Evolutionary conservation across 2,888 invertebrate species (phyloP).

Genomic region (Amitus sp.): DNA sequence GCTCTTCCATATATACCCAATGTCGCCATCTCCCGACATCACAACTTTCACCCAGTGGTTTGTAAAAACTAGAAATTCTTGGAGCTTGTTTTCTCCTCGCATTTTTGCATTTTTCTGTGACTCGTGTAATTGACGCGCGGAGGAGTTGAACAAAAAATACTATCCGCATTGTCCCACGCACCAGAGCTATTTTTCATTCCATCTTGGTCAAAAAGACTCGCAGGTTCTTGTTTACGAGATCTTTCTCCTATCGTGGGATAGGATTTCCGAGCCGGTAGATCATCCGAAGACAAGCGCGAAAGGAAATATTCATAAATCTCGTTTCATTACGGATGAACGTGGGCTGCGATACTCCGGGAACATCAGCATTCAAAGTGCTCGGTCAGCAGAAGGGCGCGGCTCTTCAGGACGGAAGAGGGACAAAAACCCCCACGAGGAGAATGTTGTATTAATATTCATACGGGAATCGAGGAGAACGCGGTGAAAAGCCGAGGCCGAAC

Average conservation of each 20-base stretch:
- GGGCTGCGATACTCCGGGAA: slow-evolving; percentile 48
- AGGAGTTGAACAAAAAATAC: slow-evolving; percentile 8
- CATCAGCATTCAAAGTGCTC: slow-evolving; percentile 66
- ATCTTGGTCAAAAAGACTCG: too few species aligned
- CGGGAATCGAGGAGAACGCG: slow-evolving; percentile 53
- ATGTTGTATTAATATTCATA: slow-evolving; percentile 67
- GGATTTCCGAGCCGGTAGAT: slow-evolving; percentile 42
- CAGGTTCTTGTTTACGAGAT: slow-evolving; percentile 7
- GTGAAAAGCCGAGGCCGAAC: slow-evolving; percentile 39
- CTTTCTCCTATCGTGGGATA: slow-evolving; percentile 25
- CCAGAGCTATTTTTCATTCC: neutral
- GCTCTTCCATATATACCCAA: slow-evolving; percentile 29
- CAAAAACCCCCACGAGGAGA: slow-evolving; percentile 63
- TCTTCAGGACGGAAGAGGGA: slow-evolving; percentile 52
- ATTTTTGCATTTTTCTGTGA: slow-evolving; percentile 11
- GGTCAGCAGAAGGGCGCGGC: slow-evolving; percentile 46
- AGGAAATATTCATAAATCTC: slow-evolving; percentile 57
- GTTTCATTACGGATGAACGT: slow-evolving; percentile 55
- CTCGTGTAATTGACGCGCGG: neutral
- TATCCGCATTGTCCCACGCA: slow-evolving; percentile 1
- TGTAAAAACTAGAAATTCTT: slow-evolving; percentile 45
- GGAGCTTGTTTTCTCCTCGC: slow-evolving; percentile 26
- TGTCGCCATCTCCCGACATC: slow-evolving; percentile 36
- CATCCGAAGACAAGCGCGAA: slow-evolving; percentile 35
- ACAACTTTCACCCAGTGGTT: slow-evolving; percentile 41